phyloP scores from a whole-genome alignment of 2,888 invertebrate genomes.

The Adineta ricciae region DNA sequence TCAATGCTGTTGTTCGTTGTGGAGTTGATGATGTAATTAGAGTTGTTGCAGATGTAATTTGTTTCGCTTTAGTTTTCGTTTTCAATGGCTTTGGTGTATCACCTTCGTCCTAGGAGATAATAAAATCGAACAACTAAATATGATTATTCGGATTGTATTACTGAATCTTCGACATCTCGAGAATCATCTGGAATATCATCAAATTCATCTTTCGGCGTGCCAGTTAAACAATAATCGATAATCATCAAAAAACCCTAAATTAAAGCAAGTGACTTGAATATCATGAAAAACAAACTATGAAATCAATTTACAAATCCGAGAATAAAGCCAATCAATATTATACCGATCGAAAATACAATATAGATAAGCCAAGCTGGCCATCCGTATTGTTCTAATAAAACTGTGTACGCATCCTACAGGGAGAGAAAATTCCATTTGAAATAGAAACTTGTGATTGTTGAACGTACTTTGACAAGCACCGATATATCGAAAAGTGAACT shows the following conservation, averaged over 20 bases:
- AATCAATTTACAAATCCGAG: neutral
- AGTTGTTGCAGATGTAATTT: too few species aligned
- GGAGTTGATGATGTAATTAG: neutral
- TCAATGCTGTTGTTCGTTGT: neutral
- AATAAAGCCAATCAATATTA: neutral
- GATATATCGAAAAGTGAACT: conserved; percentile 89
- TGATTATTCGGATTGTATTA: neutral
- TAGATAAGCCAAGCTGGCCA: conserved; percentile 68
- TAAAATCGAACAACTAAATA: neutral
- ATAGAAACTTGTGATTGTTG: too few species aligned
- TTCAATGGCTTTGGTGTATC: neutral
- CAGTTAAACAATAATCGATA: conserved; percentile 1
- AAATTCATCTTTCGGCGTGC: neutral
- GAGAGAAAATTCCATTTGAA: neutral
- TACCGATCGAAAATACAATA: neutral
- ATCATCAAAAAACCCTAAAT: neutral
- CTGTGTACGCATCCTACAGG: conserved; percentile 68
- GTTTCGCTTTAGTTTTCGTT: neutral
- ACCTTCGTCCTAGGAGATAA: neutral
- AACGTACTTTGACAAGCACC: conserved; percentile 71
- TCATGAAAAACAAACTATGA: neutral
- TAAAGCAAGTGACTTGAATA: neutral
- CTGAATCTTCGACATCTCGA: neutral
- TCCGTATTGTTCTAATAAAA: conserved; percentile 78
- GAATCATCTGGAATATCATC: conserved; percentile 6